These are phyloP conservation scores for Eurytoma adleriae DNA, from an alignment of 2,888 invertebrate genomes.

Conservation along the genomic window DNA sequence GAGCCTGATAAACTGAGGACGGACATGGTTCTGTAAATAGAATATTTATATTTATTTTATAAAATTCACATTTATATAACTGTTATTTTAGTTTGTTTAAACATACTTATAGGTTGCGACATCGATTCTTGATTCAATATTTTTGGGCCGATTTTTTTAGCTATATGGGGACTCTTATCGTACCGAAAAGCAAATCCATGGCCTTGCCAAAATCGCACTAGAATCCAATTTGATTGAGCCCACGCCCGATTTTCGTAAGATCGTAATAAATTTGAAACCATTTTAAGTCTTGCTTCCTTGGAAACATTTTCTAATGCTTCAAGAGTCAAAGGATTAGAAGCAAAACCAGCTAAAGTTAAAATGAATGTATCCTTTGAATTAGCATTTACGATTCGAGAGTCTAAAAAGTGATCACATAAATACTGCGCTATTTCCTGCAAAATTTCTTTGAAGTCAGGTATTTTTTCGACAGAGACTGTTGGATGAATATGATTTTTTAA, in stretches of 20 bases:
- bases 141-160: slow-evolving; percentile 75
- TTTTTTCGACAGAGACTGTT: slow-evolving; percentile 79
- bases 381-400: slow-evolving; percentile 84
- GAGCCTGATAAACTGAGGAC: slow-evolving; percentile 81
- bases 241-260: slow-evolving; percentile 90
- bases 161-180: slow-evolving; percentile 78
- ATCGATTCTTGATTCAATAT: slow-evolving; percentile 76
- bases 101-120: slow-evolving; percentile 74
- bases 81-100: slow-evolving; percentile 8
- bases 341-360: slow-evolving; percentile 86
- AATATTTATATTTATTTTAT: neutral
- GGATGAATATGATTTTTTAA: slow-evolving; percentile 83
- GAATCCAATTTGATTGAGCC: slow-evolving; percentile 92
- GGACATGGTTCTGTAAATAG: slow-evolving; percentile 81
- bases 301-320: slow-evolving; percentile 84
- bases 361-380: slow-evolving; percentile 87
- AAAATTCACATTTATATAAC: neutral
- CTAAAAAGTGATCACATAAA: slow-evolving; percentile 86
- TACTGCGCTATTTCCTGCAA: slow-evolving; percentile 84
- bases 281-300: slow-evolving; percentile 79
- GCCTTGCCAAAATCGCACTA: slow-evolving; percentile 90
- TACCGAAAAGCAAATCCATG: slow-evolving; percentile 87
- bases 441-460: slow-evolving; percentile 80
- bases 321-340: slow-evolving; percentile 85
- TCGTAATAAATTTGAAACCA: slow-evolving; percentile 84